Evolutionary conservation across 1,140 invertebrate genomes (phyloP).

Genomic region (Neuroterus valhalla): DNA sequence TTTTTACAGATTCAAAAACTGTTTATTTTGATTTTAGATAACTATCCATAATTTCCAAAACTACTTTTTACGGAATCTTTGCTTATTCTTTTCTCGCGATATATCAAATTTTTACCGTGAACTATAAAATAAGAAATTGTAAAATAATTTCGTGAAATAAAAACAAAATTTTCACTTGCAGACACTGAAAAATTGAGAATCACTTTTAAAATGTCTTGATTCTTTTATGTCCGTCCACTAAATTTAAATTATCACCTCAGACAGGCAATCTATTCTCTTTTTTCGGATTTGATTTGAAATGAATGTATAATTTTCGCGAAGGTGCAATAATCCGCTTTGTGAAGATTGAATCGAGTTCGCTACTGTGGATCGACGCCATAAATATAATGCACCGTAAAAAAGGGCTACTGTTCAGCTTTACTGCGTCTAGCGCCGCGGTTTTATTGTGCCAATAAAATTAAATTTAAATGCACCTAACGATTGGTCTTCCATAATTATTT

Average conservation of each 20-base stretch:
- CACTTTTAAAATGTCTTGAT: not conserved
- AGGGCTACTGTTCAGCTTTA: conserved; percentile 9
- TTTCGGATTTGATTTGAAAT: not conserved
- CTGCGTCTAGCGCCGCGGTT: not conserved
- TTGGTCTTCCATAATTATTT: not conserved
- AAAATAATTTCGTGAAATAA: too few species aligned
- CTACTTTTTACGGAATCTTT: too few species aligned
- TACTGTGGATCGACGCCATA: conserved; percentile 3
- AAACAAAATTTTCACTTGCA: too few species aligned
- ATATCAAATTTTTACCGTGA: too few species aligned
- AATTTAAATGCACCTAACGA: not conserved
- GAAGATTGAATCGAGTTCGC: not conserved
- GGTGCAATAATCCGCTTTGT: conserved; percentile 6
- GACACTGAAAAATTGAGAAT: not conserved
- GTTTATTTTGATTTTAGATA: too few species aligned
- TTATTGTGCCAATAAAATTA: conserved; percentile 6
- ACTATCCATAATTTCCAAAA: too few species aligned
- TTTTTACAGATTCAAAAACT: too few species aligned
- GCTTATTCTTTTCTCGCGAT: too few species aligned
- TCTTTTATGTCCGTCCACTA: not conserved
- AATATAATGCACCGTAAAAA: conserved; percentile 9
- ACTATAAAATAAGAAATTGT: too few species aligned
- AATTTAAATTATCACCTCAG: conserved; percentile 10
- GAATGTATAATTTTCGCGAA: conserved; percentile 7
- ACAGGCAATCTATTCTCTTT: not conserved